These are phyloP conservation scores for Huso huso DNA, from an alignment of 2,797 vertebrate genomes.

Conservation along the genomic window DNA sequence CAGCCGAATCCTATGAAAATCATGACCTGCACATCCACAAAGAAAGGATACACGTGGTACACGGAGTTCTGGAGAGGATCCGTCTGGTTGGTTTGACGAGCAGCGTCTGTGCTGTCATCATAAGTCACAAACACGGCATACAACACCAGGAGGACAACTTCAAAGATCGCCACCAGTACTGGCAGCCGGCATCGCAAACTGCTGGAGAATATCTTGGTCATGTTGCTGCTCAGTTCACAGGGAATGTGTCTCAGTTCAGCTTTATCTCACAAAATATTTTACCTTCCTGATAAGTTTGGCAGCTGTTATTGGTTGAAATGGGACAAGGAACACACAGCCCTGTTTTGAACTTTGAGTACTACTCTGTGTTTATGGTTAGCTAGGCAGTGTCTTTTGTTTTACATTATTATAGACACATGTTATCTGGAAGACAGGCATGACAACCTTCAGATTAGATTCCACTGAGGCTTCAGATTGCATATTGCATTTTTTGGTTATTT, in stretches of 20 bases:
- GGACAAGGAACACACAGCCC: background rate
- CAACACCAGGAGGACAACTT: slow-evolving; percentile 49
- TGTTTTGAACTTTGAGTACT: no score
- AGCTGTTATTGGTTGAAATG: slow-evolving; percentile 20
- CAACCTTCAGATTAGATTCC: no score
- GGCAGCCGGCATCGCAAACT: slow-evolving; percentile 50
- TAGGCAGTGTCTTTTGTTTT: no score
- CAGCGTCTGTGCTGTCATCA: slow-evolving; percentile 39
- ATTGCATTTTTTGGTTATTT: no score
- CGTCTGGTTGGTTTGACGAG: slow-evolving; percentile 34
- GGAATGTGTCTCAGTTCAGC: background rate
- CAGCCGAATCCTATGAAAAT: slow-evolving; percentile 74
- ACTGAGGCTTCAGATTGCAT: no score
- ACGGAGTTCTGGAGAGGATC: slow-evolving; percentile 43
- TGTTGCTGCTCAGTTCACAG: no score
- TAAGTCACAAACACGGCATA: slow-evolving; percentile 59
- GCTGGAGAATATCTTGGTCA: slow-evolving; percentile 2
- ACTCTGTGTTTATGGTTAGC: no score
- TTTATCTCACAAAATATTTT: background rate
- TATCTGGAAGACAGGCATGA: no score
- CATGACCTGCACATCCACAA: slow-evolving; percentile 75
- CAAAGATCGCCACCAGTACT: slow-evolving; percentile 47
- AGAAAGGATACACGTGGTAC: slow-evolving; percentile 60
- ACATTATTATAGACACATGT: no score
- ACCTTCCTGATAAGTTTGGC: slow-evolving; percentile 38